phyloP scores from a whole-genome alignment of 1,140 invertebrate species.

The Helicoverpa zea region DNA sequence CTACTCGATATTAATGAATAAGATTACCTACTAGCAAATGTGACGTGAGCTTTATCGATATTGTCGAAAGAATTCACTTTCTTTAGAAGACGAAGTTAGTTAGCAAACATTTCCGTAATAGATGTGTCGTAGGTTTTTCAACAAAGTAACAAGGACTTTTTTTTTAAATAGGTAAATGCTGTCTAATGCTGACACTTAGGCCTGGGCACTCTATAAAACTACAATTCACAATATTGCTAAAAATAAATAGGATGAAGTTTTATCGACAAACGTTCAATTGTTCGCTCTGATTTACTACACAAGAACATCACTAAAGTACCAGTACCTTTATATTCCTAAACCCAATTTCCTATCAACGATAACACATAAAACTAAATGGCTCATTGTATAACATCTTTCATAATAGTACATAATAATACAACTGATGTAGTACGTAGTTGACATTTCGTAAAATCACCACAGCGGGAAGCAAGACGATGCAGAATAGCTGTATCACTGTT shows the following conservation, averaged over 20 bases:
- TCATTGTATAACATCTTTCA: slow-evolving; percentile 51
- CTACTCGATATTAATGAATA: slow-evolving; percentile 14
- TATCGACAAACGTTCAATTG: too few relatives aligned
- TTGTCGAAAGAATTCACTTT: too few relatives aligned
- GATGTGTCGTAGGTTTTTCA: too few relatives aligned
- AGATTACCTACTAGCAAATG: slow-evolving; percentile 34
- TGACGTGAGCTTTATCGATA: slow-evolving; percentile 23
- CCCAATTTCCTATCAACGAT: background rate
- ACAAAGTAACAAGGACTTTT: too few relatives aligned
- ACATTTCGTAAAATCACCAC: slow-evolving; percentile 33
- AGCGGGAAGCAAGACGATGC: slow-evolving; percentile 13
- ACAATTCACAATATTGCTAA: too few relatives aligned
- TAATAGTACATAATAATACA: slow-evolving; percentile 5
- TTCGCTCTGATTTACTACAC: background rate
- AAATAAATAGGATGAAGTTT: too few relatives aligned
- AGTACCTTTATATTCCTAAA: background rate
- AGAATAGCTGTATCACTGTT: background rate
- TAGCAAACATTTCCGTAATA: too few relatives aligned
- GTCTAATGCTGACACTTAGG: too few relatives aligned
- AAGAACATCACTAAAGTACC: background rate
- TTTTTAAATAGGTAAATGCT: too few relatives aligned
- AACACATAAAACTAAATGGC: slow-evolving; percentile 4
- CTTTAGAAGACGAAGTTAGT: too few relatives aligned
- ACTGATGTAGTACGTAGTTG: slow-evolving; percentile 18
- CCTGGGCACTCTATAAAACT: too few relatives aligned